These are phyloP conservation scores for Panthera uncia DNA, from an alignment of 2,113 vertebrate species.

Conservation along the genomic window DNA sequence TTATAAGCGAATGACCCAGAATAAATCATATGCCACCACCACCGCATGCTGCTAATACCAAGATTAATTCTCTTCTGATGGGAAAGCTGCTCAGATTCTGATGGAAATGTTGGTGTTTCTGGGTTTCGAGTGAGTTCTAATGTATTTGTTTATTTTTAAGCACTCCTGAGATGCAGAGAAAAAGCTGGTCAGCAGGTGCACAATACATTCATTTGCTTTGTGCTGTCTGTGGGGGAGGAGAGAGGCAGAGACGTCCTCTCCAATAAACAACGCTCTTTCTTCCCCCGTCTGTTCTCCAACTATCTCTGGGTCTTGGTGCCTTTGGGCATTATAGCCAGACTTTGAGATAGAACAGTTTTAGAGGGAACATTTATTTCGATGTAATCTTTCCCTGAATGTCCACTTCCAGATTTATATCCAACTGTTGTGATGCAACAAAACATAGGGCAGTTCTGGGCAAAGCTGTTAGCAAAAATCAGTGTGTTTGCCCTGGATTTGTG, in stretches of 20 bases:
- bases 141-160: constrained; percentile 67
- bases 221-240: not conserved
- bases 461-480: not conserved
- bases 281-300: not conserved
- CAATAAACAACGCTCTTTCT: not conserved
- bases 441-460: not conserved
- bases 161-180: constrained; percentile 42
- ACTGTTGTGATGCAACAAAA: not conserved
- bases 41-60: constrained; percentile 56
- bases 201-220: not conserved
- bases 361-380: not conserved
- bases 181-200: not conserved
- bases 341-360: not conserved
- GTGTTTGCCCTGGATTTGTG: rapidly evolving
- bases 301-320: not conserved
- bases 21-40: constrained; percentile 71
- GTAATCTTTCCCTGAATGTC: not conserved
- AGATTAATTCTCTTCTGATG: constrained; percentile 75
- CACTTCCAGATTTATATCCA: not conserved
- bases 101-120: constrained; percentile 40
- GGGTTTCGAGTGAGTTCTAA: constrained; percentile 57
- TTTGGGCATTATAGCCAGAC: not conserved
- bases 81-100: constrained; percentile 61
- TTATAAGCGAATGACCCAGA: constrained; percentile 62
- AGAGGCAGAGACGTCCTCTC: not conserved